Conservation (phyloP, 1,140 invertebrate genomes). For the Triops longicaudatus region DNA sequence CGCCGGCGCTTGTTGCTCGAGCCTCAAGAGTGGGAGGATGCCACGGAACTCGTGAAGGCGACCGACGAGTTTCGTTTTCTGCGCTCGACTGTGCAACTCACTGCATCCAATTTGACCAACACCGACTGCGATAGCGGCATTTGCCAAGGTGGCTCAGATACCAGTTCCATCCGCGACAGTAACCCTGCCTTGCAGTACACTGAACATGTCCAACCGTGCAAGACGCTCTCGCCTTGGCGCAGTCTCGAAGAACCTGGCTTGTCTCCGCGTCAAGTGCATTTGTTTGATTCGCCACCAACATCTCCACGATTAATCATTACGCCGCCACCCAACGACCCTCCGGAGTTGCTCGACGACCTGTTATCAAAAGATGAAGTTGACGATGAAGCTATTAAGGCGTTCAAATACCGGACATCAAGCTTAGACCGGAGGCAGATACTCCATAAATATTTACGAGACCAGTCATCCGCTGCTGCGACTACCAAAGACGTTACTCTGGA, state of each 20-base stretch:
- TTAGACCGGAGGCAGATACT: background rate
- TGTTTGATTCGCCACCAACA: background rate
- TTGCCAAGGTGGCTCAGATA: constrained; percentile 23
- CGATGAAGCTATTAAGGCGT: background rate
- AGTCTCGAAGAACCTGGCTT: background rate
- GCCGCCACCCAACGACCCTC: background rate
- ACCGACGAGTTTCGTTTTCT: background rate
- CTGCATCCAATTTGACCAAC: background rate
- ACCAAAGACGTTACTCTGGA: background rate
- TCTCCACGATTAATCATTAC: background rate
- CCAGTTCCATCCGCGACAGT: constrained; percentile 21
- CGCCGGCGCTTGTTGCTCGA: constrained; percentile 38
- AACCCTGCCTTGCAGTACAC: constrained; percentile 16
- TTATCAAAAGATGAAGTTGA: background rate
- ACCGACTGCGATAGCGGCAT: constrained; percentile 24
- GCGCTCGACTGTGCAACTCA: constrained; percentile 11
- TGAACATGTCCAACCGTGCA: constrained; percentile 23
- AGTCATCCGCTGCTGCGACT: background rate
- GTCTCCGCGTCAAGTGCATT: background rate
- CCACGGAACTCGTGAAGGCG: background rate
- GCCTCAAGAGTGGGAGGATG: background rate
- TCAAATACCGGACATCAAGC: background rate
- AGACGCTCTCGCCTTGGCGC: constrained; percentile 25
- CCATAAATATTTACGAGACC: constrained; percentile 15
- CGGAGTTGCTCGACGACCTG: background rate